Base-by-base conservation (phyloP, 2,888 invertebrate species). In the Listrodromus nycthemerus region DNA sequence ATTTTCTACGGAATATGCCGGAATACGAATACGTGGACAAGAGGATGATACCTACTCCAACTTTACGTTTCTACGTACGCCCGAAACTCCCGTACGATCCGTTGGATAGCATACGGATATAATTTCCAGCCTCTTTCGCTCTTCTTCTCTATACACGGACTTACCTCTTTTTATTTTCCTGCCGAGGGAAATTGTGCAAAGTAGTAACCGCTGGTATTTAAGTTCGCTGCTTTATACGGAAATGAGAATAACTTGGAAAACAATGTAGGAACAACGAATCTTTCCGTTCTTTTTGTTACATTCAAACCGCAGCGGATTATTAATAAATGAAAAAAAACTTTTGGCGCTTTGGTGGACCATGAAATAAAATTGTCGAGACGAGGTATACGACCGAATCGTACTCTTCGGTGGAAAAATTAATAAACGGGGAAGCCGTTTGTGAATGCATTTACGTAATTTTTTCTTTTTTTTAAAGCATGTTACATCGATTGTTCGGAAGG, bases 1-100 rank as follows among this genome's bases (percentile, higher is more conserved):
- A 78, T 82, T 79, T 70, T 58, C 61, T 61, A 21, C 78, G 21
- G 63, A 37, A 45, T 69, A 58, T 27, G 48, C 55, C 33, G 73
- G 78, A 55, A 55, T 55, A 55, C 55, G 55, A 69, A 75, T 52
- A 61, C 61, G 74, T 58, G 74, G 67, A 69, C 33, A 21, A 66
- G 63, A 63, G 74, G 78, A 74, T 58, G 69, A 82, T 82, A 82
- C 76, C 76, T 69, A 45, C 73, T 78, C 82, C 71, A 79, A 83
- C 78, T 79, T 79, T 65, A 48, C 82, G 69, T 83, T 75, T 67
- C 69, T 65, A 65, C 65, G 73, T 65, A 65, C 41, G 73, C 45
- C 58, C 66, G 66, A 73, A 78, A 71, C 73, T 30, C 65, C 73
- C 77, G 77, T 78, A 75, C 82, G 79, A 70, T 74, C 27, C 50